Evolutionary conservation across 2,797 vertebrate species (phyloP), one percentile per base, ranked within the genome.

Genomic region (Hyperoplus lanceolatus): DNA sequence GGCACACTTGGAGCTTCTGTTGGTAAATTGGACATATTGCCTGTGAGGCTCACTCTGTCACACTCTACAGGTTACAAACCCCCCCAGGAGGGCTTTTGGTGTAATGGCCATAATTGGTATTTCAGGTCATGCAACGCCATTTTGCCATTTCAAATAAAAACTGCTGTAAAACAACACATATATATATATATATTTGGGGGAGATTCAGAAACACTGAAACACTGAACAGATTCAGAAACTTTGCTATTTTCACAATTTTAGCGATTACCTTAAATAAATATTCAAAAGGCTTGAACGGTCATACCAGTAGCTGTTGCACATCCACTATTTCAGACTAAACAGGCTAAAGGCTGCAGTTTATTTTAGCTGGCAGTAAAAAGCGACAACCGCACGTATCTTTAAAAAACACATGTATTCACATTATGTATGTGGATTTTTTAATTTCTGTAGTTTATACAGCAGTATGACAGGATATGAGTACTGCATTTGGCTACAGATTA

Each of bases 401-500:
- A 73, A 63, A 39, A 29, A 29, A 29, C 36, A 21, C 41, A 57
- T 70, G 49, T 48, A 62, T 78, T 75, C 57, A n/a, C 43, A 70
- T 43, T 39, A n/a, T n/a, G 12, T 62, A 62, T 61, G 4, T 50
- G 3, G 2, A 29, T 29, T 55, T 57, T 56, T 54, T 62, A 13
- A 51, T 43, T 39, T 75, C 13, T 67, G 53, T 43, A 70, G 65
- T 74, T 62, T 77, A 3, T 48, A 29, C 14, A 41, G 62, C 57
- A 67, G 53, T 39, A n/a, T 55, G 62, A 43, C 50, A 66, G 48
- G 12, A 49, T 60, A 66, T 70, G 41, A 61, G 59, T 12, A 65
- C 53, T 55, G 36, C 29, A 29, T 29, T 29, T 29, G 71, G 73
- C 53, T 71, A 58, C 61, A 77, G 65, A 57, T 80, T 67, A 77